Percentiles rank a stretch among this genome's conserved stretches.
Conservation (phyloP, 2,113 vertebrate genomes). For the Atherinomorus stipes region DNA sequence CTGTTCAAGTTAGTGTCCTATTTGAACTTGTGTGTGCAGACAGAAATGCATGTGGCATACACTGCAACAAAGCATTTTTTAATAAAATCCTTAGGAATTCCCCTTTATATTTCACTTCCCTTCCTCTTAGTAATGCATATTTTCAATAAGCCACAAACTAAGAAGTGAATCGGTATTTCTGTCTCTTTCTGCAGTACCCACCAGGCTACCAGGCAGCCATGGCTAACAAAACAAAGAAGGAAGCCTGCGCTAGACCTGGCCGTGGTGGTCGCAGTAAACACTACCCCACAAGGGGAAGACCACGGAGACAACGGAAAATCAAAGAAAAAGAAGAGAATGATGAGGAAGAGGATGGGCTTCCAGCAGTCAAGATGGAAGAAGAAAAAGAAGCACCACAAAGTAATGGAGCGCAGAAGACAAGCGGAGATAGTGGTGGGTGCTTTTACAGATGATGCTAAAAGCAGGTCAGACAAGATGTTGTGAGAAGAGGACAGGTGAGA, state of each 20-base stretch:
- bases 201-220: constrained; percentile 95
- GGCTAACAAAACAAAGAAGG: constrained; percentile 95
- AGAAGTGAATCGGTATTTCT: too few relatives aligned
- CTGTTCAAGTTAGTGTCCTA: constrained; percentile 88
- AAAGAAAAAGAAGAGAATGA: constrained; percentile 72
- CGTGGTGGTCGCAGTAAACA: constrained; percentile 83
- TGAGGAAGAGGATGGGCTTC: constrained; percentile 61
- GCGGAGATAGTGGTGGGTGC: constrained; percentile 83
- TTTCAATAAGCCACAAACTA: neutral
- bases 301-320: constrained; percentile 75
- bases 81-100: neutral
- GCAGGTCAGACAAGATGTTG: constrained; percentile 59
- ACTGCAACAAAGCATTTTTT: too few relatives aligned
- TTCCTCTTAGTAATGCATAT: neutral
- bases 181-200: constrained; percentile 86
- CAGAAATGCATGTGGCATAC: neutral
- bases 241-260: constrained; percentile 78
- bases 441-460: constrained; percentile 54
- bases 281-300: constrained; percentile 80
- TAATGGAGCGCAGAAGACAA: constrained; percentile 88
- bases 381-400: constrained; percentile 78
- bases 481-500: constrained; percentile 58
- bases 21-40: neutral
- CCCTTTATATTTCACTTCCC: neutral
- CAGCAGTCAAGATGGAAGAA: constrained; percentile 50